Evolutionary conservation across 2,888 invertebrate genomes (phyloP).

Genomic region (Baronia brevicornis): DNA sequence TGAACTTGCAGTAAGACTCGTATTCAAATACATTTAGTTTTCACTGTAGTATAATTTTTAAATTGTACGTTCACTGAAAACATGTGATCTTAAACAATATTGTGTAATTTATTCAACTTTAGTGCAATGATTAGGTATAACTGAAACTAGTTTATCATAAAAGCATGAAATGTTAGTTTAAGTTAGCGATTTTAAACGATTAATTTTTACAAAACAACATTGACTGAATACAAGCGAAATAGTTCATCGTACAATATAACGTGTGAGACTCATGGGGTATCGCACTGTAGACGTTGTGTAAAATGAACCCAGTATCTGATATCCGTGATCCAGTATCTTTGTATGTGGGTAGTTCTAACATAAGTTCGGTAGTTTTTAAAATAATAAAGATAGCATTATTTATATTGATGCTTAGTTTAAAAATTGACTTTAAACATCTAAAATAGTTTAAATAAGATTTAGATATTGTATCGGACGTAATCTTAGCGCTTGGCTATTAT

Average conservation of each 20-base stretch:
- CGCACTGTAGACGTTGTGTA: slow-evolving; percentile 52
- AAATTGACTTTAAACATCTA: slow-evolving; percentile 59
- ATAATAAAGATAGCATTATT: slow-evolving; percentile 69
- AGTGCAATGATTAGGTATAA: slow-evolving; percentile 75
- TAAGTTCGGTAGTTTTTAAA: slow-evolving; percentile 68
- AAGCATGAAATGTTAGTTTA: slow-evolving; percentile 58
- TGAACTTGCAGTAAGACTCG: slow-evolving; percentile 34
- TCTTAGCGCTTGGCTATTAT: slow-evolving; percentile 63
- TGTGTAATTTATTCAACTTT: slow-evolving; percentile 71
- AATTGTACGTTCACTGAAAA: slow-evolving; percentile 18
- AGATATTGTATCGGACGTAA: slow-evolving; percentile 50
- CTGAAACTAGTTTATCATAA: slow-evolving; percentile 52
- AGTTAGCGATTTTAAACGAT: slow-evolving; percentile 49
- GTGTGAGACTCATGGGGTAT: slow-evolving; percentile 46
- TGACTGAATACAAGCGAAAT: slow-evolving; percentile 60
- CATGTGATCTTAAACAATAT: slow-evolving; percentile 60
- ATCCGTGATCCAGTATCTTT: slow-evolving; percentile 51
- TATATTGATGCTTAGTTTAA: slow-evolving; percentile 71
- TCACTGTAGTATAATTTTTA: slow-evolving; percentile 26
- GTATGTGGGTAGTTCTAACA: slow-evolving; percentile 58
- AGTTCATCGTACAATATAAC: slow-evolving; percentile 56
- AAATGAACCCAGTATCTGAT: slow-evolving; percentile 57
- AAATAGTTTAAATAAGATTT: slow-evolving; percentile 60
- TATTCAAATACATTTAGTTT: slow-evolving; percentile 32
- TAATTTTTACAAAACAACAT: slow-evolving; percentile 60